Evolutionary conservation across 92 coral and sea anemone genomes (phyloP), one percentile per base, ranked within the genome.

Genomic region (Montipora capitata): DNA sequence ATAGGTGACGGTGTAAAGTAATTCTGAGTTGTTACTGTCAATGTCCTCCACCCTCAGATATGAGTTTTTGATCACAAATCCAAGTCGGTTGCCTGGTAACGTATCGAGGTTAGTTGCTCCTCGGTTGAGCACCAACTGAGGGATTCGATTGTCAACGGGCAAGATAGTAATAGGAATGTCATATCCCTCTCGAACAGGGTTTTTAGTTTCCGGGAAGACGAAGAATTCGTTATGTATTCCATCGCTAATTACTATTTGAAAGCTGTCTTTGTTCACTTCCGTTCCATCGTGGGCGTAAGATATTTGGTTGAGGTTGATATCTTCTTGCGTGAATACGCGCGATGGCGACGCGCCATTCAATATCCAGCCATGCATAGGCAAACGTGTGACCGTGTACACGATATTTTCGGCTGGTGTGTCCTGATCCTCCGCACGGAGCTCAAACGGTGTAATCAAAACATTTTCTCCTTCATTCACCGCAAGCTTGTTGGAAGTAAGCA

Each of bases 221-320:
- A 83, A 98, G 80, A 90, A 98, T 16, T 91, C 87, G 39, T 81
- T 90, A 79, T 98, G 95, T 2, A 83, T 72, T 54, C 99, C 98
- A 75, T 98, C 99, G 74, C 85, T 89, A 2, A 98, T 85, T 10
- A 89, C 63, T 27, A 98, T 61, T 49, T 88, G 84, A 87, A 91
- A 96, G 7, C 94, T 91, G 82, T 98, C 99, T 3, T 68, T 71
- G 14, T 87, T 82, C 3, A 98, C 95, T 64, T 98, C 99, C 18
- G 99, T 91, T 15, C 99, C 99, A 87, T 98, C 99, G 83, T 98
- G 99, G 18, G 92, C 93, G 70, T 98, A 98, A 66, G 98, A 84
- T 43, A 98, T 77, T 18, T 68, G 88, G 41, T 96, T 96, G 16
- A 87, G 82, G 83, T 96, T 92, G 54, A 98, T 74, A 70, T 98